Evolutionary conservation across 2,113 vertebrate genomes (phyloP), one percentile per base, ranked within the genome.

Genomic region (Bos indicus): DNA sequence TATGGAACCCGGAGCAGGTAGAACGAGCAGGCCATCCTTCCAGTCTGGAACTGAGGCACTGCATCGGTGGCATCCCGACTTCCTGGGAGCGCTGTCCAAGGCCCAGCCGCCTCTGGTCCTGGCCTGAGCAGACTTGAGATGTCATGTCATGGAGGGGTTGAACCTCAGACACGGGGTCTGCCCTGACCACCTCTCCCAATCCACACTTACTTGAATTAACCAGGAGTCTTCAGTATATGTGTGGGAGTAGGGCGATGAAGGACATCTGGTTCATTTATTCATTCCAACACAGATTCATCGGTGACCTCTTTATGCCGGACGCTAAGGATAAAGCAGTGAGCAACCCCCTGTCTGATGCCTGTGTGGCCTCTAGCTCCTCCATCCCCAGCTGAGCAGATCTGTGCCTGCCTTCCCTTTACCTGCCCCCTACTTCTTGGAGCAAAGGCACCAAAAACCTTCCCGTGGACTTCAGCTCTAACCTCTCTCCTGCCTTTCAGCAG

Each of bases 11-110:
- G 1, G 74, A 95, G 51, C n/a, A 56, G 13, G 30, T 10, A 84
- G 46, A 78, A 88, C 0, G 4, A 12, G 23, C 43, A 46, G 33
- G 7, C 36, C 26, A 14, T 13, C n/a, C 16, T 26, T 59, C 33
- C 52, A 7, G 14, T 19, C 26, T 93, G 48, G 48, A 51, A 59
- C 17, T 25, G 10, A 43, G 40, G 3, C 40, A 15, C 11, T 12
- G 28, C 14, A 6, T 40, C 0, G 1, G 2, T 21, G 25, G 16
- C 71, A 52, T 14, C 4, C 1, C 1, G 0, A 56, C 3, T 40
- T 62, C 2, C 54, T n/a, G 1, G 33, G 13, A 28, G 62, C 16
- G 1, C 40, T 93, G 51, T 67, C 60, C 43, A 82, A 89, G 67
- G 15, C 28, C 6, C 7, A 3, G 7, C 19, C 25, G 0, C 51